phyloP scores from a whole-genome alignment of 2,113 vertebrate species.

The Pollachius pollachius region DNA sequence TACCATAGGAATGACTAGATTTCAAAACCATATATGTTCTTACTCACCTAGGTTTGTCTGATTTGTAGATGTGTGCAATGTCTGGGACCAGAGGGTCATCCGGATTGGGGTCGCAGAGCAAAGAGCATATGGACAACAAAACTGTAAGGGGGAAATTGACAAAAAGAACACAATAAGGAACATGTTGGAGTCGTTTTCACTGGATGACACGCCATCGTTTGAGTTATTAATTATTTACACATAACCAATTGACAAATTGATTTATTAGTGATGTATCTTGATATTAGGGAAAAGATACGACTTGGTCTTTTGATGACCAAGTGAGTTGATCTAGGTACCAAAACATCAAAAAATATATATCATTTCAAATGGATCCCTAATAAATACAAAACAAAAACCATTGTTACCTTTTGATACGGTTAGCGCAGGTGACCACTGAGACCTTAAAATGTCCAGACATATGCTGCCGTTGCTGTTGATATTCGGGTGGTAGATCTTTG shows the following conservation, averaged over 20 bases:
- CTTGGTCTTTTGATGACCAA: no score
- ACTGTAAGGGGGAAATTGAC: conserved; percentile 66
- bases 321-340: not conserved
- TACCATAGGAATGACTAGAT: no score
- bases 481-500: conserved; percentile 97
- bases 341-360: not conserved
- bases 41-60: conserved; percentile 94
- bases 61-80: conserved; percentile 94
- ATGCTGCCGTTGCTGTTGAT: conserved; percentile 98
- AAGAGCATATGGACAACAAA: conserved; percentile 96
- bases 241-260: no score
- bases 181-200: no score
- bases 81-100: conserved; percentile 95
- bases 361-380: not conserved
- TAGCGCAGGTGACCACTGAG: conserved; percentile 95
- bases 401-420: conserved; percentile 92
- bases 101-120: conserved; percentile 95
- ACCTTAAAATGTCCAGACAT: conserved; percentile 94
- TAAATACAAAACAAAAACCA: not conserved
- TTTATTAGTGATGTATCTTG: no score
- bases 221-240: not conserved
- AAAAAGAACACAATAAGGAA: not conserved
- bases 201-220: no score
- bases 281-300: not conserved
- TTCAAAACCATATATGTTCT: not conserved